These are phyloP conservation scores for Neodiprion lecontei DNA, from an alignment of 1,140 invertebrate genomes.

Conservation along the genomic window DNA sequence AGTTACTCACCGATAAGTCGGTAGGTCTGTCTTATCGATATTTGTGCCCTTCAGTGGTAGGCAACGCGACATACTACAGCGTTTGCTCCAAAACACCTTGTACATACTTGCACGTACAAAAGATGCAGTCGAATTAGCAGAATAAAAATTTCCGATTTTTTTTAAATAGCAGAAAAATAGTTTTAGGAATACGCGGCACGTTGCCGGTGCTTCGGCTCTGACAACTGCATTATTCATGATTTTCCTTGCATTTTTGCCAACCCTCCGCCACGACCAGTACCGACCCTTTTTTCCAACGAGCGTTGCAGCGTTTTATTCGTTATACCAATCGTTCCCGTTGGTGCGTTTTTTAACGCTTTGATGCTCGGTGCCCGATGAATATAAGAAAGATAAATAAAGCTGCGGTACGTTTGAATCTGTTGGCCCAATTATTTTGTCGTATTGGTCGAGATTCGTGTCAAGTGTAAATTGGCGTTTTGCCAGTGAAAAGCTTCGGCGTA, in stretches of 20 bases:
- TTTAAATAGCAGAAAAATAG: conserved; percentile 45
- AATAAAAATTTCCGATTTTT: conserved; percentile 38
- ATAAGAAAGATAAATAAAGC: background rate
- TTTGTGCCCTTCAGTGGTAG: too few species aligned
- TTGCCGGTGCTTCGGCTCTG: conserved; percentile 45
- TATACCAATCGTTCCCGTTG: conserved; percentile 30
- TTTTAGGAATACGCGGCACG: conserved; percentile 42
- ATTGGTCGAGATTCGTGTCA: background rate
- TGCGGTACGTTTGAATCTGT: background rate
- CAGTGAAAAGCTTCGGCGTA: background rate
- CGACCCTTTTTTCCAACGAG: background rate
- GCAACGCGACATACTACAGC: too few species aligned
- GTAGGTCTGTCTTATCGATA: too few species aligned
- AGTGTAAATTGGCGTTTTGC: background rate
- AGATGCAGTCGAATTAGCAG: background rate
- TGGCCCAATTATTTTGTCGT: background rate
- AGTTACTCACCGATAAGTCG: too few species aligned
- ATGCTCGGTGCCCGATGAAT: background rate
- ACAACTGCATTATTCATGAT: conserved; percentile 43
- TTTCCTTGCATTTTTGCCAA: conserved; percentile 29
- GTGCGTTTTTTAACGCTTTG: conserved; percentile 23
- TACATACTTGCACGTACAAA: too few species aligned
- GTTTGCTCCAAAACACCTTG: too few species aligned
- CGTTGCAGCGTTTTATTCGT: background rate
- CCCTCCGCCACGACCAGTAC: conserved; percentile 24